Percentiles rank a stretch among this genome's conserved stretches.
These are phyloP conservation scores for Myoxocephalus aenaeus DNA, from an alignment of 2,797 vertebrate species.

Conservation along the genomic window DNA sequence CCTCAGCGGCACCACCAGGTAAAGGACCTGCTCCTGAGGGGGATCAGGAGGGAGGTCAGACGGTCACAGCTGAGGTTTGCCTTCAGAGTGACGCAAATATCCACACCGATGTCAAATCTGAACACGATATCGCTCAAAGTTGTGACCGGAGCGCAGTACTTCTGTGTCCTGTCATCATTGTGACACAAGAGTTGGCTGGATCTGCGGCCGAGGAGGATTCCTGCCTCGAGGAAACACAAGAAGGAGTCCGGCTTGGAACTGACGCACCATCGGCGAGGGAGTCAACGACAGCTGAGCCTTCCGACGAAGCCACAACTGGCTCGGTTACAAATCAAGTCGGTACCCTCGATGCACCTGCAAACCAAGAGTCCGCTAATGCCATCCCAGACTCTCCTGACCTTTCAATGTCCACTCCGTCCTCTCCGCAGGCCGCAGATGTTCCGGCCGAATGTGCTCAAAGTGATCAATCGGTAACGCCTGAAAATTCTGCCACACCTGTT, in stretches of 20 bases:
- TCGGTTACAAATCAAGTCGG: not conserved
- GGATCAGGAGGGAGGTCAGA: slow-evolving; percentile 28
- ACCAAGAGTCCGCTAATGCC: not conserved
- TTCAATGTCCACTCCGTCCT: not conserved
- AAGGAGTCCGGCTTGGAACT: not conserved
- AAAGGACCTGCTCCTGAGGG: slow-evolving; percentile 19
- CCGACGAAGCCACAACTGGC: not conserved
- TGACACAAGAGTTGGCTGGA: slow-evolving; percentile 39
- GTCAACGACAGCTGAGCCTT: not conserved
- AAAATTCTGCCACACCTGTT: slow-evolving; percentile 2
- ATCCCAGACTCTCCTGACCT: slow-evolving; percentile 13
- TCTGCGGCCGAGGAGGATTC: not conserved
- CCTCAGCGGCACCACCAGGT: not conserved
- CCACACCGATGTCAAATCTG: not conserved
- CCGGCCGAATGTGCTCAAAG: slow-evolving; percentile 4
- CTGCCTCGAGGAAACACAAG: not conserved
- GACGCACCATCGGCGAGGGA: not conserved
- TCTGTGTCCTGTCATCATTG: slow-evolving; percentile 46
- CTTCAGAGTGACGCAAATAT: slow-evolving; percentile 14
- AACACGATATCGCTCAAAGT: not conserved
- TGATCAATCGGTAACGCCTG: not conserved
- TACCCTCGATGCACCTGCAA: slow-evolving; percentile 10
- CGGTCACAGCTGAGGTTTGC: slow-evolving; percentile 1
- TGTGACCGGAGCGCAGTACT: not conserved
- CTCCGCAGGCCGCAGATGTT: slow-evolving; percentile 3